Evolutionary conservation across 2,888 invertebrate genomes (phyloP), one percentile per base, ranked within the genome.

Genomic region (Alviniconcha strummeri): DNA sequence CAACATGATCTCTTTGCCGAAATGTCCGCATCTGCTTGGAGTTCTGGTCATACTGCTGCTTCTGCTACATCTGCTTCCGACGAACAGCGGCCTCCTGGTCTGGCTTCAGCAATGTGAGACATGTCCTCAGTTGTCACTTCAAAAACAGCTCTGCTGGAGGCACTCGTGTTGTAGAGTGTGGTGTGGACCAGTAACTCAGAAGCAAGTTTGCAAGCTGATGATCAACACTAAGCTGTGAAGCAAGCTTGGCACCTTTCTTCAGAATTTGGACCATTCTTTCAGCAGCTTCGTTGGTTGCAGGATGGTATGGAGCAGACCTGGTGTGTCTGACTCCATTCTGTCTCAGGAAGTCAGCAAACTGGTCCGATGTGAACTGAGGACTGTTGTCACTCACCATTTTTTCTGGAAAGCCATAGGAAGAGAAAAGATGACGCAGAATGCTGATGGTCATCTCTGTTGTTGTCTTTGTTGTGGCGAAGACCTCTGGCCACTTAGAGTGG

Each of bases 401-500:
- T 11, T 86, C 80, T 19, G 87, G 89, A 9, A 86, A 57, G 13
- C 89, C 89, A 81, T 86, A 79, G 7, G 57, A 69, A 15, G 72
- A 69, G 55, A 83, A 83, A 57, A 60, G 52, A 0, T 36, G 54
- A 6, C 75, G 71, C n/a, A 83, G 74, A 17, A 72, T 11, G 19
- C 52, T 52, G 17, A 84, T 82, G 4, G 82, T 84, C 8, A 15
- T 60, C 54, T 74, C 60, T 4, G 86, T 54, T 36, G 78, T 81
- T 3, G 67, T 79, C 13, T 11, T 15, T 54, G 54, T 13, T 76
- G 77, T 67, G 4, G 15, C 7, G n/a, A 67, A 17, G 15, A 86
- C 86, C 55, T 88, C 88, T 5, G 86, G 81, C 86, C 87, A 90
- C 80, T 90, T 89, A 11, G 87, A 87, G 72, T 88, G 77, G 3